Evolutionary conservation across 2,113 vertebrate genomes (phyloP), one percentile per base, ranked within the genome.

Genomic region (Craseonycteris thonglongyai): DNA sequence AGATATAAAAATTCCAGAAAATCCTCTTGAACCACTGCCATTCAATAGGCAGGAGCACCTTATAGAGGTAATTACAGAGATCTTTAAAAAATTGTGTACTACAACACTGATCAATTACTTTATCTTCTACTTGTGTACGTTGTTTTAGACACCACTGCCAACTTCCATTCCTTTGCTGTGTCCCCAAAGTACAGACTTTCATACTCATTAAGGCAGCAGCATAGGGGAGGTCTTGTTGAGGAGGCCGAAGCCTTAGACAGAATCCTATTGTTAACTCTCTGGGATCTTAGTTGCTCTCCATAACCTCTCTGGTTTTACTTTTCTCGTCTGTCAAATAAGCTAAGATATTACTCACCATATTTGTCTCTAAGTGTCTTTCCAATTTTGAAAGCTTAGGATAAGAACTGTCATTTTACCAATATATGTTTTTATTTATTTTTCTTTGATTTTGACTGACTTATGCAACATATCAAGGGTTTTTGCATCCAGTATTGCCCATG

Each of bases 31-130:
- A 85, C 97, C 97, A 9, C 49, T 98, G 47, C 98, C 98, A 47
- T 98, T 98, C 63, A 97, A 99, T 75, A 99, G 98, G 61, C 97
- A 98, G 38, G 96, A 95, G 56, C 97, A 98, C 91, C 98, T 99
- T 26, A 97, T 94, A 97, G 97, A 98, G 99, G 99, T 99, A 98
- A 97, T 35, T 90, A 78, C 26, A 54, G 59, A 95, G 72, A 40
- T 35, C 40, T 42, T 61, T 1, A 49, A 51, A 92, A 71, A 66
- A 19, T 59, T 26, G 11, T 68, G 8, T 33, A 11, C 21, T 66
- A 15, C 7, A 26, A 38, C 14, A 24, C 22, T 71, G 35, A 45
- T 56, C 9, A 85, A 40, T 85, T 61, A 84, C 38, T 92, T 95
- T 80, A 30, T 14, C 24, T 84, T 45, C 59, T 14, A 33, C 10